A percentile compares a stretch with the other conserved stretches of the same genome.
Evolutionary conservation across 2,113 vertebrate species (phyloP).

Genomic region (Anhinga rufa): DNA sequence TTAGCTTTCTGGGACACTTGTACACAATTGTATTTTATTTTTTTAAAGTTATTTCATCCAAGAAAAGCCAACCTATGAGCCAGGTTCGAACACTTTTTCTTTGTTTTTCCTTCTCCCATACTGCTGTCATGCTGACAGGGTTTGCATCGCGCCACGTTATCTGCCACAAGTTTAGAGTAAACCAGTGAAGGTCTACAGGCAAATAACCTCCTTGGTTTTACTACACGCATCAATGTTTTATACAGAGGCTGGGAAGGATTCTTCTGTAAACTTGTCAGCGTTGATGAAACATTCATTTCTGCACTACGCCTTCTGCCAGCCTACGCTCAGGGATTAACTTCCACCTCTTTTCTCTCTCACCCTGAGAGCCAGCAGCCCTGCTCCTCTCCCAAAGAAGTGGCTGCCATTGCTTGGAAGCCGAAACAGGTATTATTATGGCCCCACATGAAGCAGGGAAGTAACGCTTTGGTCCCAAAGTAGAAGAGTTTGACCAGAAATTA

Average conservation of each 20-base stretch:
- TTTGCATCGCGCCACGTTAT: not conserved
- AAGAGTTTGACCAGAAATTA: not conserved
- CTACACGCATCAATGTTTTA: not conserved
- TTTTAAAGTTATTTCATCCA: not conserved
- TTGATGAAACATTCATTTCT: not conserved
- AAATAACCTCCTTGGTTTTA: not conserved
- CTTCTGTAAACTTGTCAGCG: not conserved
- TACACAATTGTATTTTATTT: not conserved
- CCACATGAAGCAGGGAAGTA: not conserved
- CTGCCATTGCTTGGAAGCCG: not conserved
- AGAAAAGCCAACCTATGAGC: not conserved
- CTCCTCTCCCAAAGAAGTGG: not conserved
- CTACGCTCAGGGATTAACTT: not conserved
- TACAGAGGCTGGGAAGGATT: not conserved
- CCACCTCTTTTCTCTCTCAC: not conserved
- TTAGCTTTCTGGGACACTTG: not conserved
- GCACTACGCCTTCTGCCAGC: not conserved
- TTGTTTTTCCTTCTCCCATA: not conserved
- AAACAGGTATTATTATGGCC: not conserved
- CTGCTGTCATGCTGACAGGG: not conserved
- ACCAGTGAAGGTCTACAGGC: not conserved
- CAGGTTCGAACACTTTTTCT: not conserved
- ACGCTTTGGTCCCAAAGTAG: not conserved
- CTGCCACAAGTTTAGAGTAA: not conserved
- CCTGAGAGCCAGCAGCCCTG: not conserved